Conservation (phyloP, 2,888 invertebrate genomes). For the Lasioglossum villosulum region DNA sequence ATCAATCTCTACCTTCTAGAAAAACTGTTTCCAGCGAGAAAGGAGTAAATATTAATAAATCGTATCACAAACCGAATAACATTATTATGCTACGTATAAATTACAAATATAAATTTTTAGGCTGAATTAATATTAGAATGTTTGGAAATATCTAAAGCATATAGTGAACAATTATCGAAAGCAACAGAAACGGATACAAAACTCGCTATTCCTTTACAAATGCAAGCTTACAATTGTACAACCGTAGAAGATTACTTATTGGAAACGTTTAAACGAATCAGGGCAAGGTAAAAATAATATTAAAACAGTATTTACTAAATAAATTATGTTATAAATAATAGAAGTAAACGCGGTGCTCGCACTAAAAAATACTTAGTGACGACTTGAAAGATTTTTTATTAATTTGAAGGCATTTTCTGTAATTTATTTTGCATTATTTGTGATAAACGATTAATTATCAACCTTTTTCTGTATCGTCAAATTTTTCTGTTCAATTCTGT, state of each 20-base stretch:
- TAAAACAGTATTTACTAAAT: neutral
- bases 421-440: too few relatives aligned
- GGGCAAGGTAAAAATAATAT: slow-evolving; percentile 88
- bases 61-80: neutral
- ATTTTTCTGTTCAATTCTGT: too few relatives aligned
- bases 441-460: too few relatives aligned
- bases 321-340: neutral
- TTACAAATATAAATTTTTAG: slow-evolving; percentile 78
- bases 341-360: neutral
- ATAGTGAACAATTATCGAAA: slow-evolving; percentile 87
- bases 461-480: too few relatives aligned
- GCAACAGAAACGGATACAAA: slow-evolving; percentile 84
- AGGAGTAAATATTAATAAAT: slow-evolving; percentile 87
- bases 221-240: slow-evolving; percentile 91
- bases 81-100: neutral
- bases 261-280: slow-evolving; percentile 91
- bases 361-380: neutral
- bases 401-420: too few relatives aligned
- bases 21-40: slow-evolving; percentile 95
- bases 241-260: slow-evolving; percentile 92
- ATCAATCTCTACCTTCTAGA: slow-evolving; percentile 92
- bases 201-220: slow-evolving; percentile 90
- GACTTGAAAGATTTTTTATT: too few relatives aligned
- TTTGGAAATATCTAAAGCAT: slow-evolving; percentile 90
- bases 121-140: slow-evolving; percentile 97